Percentiles rank a stretch among this genome's conserved stretches.
phyloP scores from a whole-genome alignment of 2,888 invertebrate species.

The Xestia sexstrigata region DNA sequence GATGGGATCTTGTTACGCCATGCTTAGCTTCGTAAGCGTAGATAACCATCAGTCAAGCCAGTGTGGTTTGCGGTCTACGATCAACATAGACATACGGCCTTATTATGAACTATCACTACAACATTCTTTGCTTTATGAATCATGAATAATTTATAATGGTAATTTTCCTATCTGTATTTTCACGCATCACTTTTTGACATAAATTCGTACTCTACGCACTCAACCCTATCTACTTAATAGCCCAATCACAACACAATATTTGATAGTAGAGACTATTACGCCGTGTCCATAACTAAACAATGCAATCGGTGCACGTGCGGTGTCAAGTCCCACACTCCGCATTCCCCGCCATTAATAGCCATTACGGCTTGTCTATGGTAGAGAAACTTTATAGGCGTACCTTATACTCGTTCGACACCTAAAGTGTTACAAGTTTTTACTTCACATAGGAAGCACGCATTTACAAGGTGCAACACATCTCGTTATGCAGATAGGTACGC shows the following conservation, averaged over 20 bases:
- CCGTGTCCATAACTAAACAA: conserved; percentile 56
- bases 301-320: conserved; percentile 55
- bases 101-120: conserved; percentile 4
- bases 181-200: conserved; percentile 1
- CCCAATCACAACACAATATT: conserved; percentile 36
- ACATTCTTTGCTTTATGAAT: not conserved
- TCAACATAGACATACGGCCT: conserved; percentile 44
- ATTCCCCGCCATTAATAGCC: too few species aligned
- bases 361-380: conserved; percentile 46
- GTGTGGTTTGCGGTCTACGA: conserved; percentile 63
- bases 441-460: conserved; percentile 31
- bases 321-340: conserved; percentile 37
- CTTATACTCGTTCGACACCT: conserved; percentile 51
- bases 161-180: conserved; percentile 20
- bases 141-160: conserved; percentile 21
- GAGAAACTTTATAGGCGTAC: conserved; percentile 44
- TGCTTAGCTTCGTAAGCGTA: conserved; percentile 65
- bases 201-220: conserved; percentile 24
- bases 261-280: conserved; percentile 49
- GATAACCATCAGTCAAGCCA: conserved; percentile 71
- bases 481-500: conserved; percentile 50
- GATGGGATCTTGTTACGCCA: conserved; percentile 68
- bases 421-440: conserved; percentile 63
- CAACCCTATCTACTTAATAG: conserved; percentile 11
- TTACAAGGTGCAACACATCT: conserved; percentile 53